Conservation (phyloP, 2,113 vertebrate species). For the Lepus europaeus region DNA sequence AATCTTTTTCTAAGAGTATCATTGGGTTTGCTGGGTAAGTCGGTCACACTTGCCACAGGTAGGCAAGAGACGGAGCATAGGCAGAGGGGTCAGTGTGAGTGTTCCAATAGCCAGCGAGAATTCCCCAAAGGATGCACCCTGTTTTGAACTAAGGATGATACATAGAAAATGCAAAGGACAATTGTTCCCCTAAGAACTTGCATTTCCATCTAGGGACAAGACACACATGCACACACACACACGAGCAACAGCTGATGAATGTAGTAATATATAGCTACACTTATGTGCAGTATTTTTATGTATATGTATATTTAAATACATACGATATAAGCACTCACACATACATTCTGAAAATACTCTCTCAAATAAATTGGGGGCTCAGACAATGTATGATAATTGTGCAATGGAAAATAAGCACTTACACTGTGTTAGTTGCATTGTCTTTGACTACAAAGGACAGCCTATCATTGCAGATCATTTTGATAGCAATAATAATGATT, state of each 20-base stretch:
- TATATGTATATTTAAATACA: background rate
- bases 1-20: background rate
- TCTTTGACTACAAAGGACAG: conserved; percentile 73
- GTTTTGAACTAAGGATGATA: background rate
- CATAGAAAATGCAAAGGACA: background rate
- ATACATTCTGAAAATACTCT: background rate
- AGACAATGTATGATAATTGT: conserved; percentile 19
- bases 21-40: background rate
- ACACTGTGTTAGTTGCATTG: conserved; percentile 25
- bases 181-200: background rate
- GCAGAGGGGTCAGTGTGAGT: background rate
- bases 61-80: background rate
- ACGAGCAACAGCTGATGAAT: background rate
- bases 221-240: background rate
- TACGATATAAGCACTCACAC: background rate
- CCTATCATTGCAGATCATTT: conserved; percentile 50
- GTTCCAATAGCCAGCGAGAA: background rate
- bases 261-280: background rate
- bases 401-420: conserved; percentile 70
- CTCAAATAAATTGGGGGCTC: background rate
- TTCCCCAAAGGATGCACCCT: background rate
- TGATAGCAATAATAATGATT: conserved; percentile 61
- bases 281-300: background rate
- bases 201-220: background rate
- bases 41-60: background rate